Conservation (phyloP, 92 coral and sea anemone species). For the Hydrozoanthus gracilis region DNA sequence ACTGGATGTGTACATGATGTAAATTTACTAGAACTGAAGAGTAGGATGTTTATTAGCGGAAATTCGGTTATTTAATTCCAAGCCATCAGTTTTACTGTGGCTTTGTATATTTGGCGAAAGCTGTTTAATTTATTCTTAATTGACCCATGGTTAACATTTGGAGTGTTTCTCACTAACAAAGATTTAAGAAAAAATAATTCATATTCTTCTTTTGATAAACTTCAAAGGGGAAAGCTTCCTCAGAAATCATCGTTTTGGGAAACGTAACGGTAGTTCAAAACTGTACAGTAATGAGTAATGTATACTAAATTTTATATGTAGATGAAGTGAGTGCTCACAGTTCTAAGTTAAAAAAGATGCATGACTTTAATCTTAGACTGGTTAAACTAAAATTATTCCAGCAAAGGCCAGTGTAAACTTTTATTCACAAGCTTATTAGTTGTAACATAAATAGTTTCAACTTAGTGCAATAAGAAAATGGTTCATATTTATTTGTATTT, state of each 20-base stretch:
- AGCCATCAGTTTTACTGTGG: slow-evolving; percentile 33
- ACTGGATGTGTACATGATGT: slow-evolving; percentile 34
- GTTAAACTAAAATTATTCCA: background rate
- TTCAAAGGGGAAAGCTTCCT: background rate
- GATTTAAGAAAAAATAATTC: background rate
- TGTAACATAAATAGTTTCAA: background rate
- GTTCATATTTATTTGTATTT: background rate
- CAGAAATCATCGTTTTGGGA: background rate
- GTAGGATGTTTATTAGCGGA: slow-evolving; percentile 27
- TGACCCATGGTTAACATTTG: background rate
- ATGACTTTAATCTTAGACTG: background rate
- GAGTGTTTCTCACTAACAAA: slow-evolving; percentile 7
- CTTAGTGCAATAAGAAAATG: background rate
- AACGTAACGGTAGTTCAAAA: slow-evolving; percentile 1
- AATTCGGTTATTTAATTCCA: slow-evolving; percentile 16
- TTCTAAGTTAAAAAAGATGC: background rate
- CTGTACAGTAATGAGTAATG: slow-evolving; percentile 22
- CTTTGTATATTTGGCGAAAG: slow-evolving; percentile 24
- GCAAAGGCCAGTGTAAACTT: background rate
- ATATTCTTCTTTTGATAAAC: background rate
- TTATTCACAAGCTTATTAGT: background rate
- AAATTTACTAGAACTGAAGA: slow-evolving; percentile 19
- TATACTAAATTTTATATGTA: background rate
- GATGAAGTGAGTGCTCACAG: background rate
- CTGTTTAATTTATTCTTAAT: slow-evolving; percentile 24